Evolutionary conservation across 1,140 invertebrate species (phyloP), one percentile per base, ranked within the genome.

Genomic region (Adoxophyes honmai): DNA sequence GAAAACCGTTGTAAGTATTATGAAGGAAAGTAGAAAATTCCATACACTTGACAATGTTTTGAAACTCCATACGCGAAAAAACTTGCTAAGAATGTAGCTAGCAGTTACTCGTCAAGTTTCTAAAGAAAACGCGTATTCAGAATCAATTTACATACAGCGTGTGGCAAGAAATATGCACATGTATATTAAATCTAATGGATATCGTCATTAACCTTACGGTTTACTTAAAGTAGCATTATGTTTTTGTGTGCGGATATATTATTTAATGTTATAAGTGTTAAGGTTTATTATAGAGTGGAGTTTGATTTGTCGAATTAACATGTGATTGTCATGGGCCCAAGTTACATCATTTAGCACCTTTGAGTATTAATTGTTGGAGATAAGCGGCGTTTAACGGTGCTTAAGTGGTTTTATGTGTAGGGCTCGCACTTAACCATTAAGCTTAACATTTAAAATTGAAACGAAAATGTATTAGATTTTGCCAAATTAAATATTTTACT

Each of bases 231-330:
- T 28, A 21, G 42, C 42, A 11, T 16, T 48, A n/a, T 48, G 11
- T 48, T 48, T 48, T 48, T 48, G 42, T 48, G 11, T 13, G 18
- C 18, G 1, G 18, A 48, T 48, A 48, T 11, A n/a, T 28, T 28
- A 28, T 48, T 48, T 48, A 48, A 48, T 48, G 21, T 48, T 33
- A 48, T 5, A 21, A 0, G 39, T 21, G 28, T 4, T 48, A 48
- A 48, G 42, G 42, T 48, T 28, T 53, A 62, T 48, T 60, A 28
- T 35, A 60, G 16, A 42, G 36, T 15, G 18, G 52, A 66, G 59
- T 74, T 73, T 69, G 68, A 75, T 68, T 60, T 39, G 66, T 82
- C 66, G 71, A 83, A 83, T 86, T 83, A 83, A 78, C 80, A 78
- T 77, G 16, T 52, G 58, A 68, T 73, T 74, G 80, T 72, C 67